Conservation (phyloP, 2,113 vertebrate genomes). For the Axis porcinus region DNA sequence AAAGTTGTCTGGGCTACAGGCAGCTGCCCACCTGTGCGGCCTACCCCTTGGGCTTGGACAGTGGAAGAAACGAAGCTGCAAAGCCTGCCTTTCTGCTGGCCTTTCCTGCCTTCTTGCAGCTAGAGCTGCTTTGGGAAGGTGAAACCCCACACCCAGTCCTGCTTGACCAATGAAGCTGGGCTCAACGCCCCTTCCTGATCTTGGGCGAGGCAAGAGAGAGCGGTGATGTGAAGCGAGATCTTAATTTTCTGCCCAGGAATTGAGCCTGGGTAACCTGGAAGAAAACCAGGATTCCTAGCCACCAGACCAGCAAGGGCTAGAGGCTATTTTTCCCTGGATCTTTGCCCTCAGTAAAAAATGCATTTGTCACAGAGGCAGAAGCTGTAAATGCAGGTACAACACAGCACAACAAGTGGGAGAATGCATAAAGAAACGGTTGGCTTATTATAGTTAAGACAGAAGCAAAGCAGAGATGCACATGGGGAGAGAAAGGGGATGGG, state of each 20-base stretch:
- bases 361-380: neutral
- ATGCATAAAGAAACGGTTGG: accelerated
- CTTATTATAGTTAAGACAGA: neutral
- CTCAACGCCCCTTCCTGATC: neutral
- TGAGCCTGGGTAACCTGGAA: neutral
- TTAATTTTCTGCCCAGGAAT: neutral
- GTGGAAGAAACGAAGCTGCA: neutral
- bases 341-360: neutral
- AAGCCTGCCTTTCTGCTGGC: neutral
- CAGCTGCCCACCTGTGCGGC: neutral
- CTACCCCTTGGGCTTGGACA: neutral
- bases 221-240: neutral
- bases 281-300: neutral
- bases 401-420: neutral
- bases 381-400: neutral
- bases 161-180: neutral
- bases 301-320: neutral
- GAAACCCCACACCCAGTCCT: too few relatives aligned
- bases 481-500: neutral
- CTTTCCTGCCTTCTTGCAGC: neutral
- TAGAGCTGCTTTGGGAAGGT: neutral
- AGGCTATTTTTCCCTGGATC: neutral
- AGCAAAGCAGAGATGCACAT: neutral
- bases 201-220: neutral
- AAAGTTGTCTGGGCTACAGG: neutral